Conservation (phyloP, 2,113 vertebrate species). For the Ariopsis seemanni region DNA sequence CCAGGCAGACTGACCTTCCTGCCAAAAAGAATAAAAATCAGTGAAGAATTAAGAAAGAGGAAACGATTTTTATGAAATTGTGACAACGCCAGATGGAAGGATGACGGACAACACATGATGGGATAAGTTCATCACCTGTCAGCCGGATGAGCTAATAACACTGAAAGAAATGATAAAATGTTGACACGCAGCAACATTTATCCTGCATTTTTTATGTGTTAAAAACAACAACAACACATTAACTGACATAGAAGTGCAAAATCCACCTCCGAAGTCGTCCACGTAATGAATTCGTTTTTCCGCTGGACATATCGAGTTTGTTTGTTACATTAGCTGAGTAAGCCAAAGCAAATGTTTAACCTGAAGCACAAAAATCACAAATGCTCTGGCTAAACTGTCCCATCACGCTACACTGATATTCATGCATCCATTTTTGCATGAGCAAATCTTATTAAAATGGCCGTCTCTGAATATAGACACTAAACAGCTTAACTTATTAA, state of each 20-base stretch:
- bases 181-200: not conserved
- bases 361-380: not conserved
- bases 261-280: not conserved
- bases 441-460: not conserved
- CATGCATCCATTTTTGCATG: not conserved
- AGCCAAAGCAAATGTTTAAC: not conserved
- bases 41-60: too few species aligned
- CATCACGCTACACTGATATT: not conserved
- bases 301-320: not conserved
- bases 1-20: too few species aligned
- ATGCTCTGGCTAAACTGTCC: not conserved
- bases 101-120: too few species aligned
- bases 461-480: conserved; percentile 19
- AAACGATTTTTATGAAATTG: too few species aligned
- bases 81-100: too few species aligned
- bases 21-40: too few species aligned
- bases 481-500: conserved; percentile 36
- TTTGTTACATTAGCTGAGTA: not conserved
- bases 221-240: not conserved
- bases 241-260: not conserved
- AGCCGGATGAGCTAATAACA: too few species aligned
- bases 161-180: not conserved
- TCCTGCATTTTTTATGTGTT: too few species aligned
- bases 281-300: not conserved
- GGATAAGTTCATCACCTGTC: too few species aligned